phyloP scores from a whole-genome alignment of 2,113 vertebrate genomes.

The Coregonus clupeaformis region DNA sequence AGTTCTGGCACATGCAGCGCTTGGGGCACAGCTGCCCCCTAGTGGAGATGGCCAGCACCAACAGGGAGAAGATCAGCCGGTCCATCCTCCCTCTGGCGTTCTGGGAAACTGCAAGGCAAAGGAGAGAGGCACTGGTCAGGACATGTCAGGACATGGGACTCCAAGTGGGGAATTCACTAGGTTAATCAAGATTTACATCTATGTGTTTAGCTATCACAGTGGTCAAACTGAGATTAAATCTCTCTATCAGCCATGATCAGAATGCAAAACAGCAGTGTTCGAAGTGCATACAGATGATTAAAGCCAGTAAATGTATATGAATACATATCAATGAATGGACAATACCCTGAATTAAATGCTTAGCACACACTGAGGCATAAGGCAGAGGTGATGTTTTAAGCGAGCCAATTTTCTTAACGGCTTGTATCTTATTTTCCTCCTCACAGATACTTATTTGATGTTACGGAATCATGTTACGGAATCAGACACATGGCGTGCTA shows the following conservation, averaged over 20 bases:
- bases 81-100: constrained; percentile 76
- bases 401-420: not conserved
- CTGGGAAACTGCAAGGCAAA: constrained; percentile 62
- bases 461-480: too few relatives aligned
- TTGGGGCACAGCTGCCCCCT: constrained; percentile 85
- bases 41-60: constrained; percentile 75
- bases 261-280: too few relatives aligned
- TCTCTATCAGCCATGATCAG: too few relatives aligned
- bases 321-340: too few relatives aligned
- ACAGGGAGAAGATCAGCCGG: constrained; percentile 75
- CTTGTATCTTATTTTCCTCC: not conserved
- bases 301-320: too few relatives aligned
- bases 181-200: not conserved
- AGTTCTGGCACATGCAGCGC: constrained; percentile 90
- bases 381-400: not conserved
- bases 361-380: too few relatives aligned
- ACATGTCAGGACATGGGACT: not conserved
- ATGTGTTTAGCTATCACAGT: too few relatives aligned
- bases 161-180: not conserved
- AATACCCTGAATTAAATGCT: too few relatives aligned
- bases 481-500: not conserved
- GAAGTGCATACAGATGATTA: too few relatives aligned
- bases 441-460: not conserved
- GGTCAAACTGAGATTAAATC: too few relatives aligned
- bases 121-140: constrained; percentile 11